Conservation (phyloP, 1,140 invertebrate species). For the Bombus pyrosoma region DNA sequence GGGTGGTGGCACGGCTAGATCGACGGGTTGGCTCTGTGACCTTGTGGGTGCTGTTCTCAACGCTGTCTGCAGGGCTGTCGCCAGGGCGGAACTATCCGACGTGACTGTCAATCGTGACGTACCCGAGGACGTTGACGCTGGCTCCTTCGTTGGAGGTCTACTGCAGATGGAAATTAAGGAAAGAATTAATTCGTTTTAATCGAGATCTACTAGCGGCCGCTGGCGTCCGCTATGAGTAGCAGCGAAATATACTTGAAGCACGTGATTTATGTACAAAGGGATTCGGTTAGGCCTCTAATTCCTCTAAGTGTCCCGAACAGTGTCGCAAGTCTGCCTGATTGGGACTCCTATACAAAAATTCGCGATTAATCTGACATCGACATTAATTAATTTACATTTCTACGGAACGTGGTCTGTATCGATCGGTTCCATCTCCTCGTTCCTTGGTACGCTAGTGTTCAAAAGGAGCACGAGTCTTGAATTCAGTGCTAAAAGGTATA, state of each 20-base stretch:
- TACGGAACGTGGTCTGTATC: slow-evolving; percentile 1
- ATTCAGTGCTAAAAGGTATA: slow-evolving; percentile 9
- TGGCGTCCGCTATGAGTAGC: slow-evolving; percentile 56
- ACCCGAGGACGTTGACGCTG: slow-evolving; percentile 77
- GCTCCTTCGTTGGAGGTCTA: slow-evolving; percentile 76
- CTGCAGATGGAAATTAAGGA: slow-evolving; percentile 29
- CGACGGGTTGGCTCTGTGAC: slow-evolving; percentile 82
- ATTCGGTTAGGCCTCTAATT: slow-evolving; percentile 74
- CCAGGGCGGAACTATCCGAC: slow-evolving; percentile 77
- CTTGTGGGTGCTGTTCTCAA: slow-evolving; percentile 79
- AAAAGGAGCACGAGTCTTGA: background rate
- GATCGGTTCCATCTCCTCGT: background rate
- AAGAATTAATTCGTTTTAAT: slow-evolving; percentile 7
- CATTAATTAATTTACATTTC: slow-evolving; percentile 9
- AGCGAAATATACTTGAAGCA: slow-evolving; percentile 76
- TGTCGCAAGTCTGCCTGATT: slow-evolving; percentile 60
- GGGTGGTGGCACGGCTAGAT: slow-evolving; percentile 77
- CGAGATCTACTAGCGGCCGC: background rate
- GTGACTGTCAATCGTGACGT: slow-evolving; percentile 78
- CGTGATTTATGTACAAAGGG: slow-evolving; percentile 78
- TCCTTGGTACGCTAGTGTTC: background rate
- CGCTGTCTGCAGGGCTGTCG: slow-evolving; percentile 77
- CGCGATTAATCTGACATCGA: slow-evolving; percentile 44
- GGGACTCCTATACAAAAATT: background rate
- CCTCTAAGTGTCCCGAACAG: slow-evolving; percentile 74